phyloP scores from a whole-genome alignment of 2,888 invertebrate genomes.

The Pardosa pseudoannulata region DNA sequence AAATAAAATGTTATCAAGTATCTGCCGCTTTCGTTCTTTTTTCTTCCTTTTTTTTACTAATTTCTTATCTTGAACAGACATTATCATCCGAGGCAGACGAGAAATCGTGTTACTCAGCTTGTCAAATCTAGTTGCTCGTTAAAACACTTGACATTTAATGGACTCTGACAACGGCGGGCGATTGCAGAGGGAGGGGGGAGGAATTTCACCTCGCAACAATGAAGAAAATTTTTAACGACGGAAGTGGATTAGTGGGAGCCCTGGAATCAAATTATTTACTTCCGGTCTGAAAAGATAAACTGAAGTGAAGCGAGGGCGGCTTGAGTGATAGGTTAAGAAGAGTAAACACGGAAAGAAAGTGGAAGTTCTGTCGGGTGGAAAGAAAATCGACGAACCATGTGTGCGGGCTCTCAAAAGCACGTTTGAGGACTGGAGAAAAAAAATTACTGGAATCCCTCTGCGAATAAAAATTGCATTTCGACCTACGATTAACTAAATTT shows the following conservation, averaged over 20 bases:
- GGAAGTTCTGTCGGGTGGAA: not conserved
- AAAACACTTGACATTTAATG: not conserved
- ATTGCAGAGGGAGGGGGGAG: not conserved
- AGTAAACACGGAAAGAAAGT: not conserved
- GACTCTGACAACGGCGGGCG: constrained; percentile 19
- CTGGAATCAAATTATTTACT: constrained; percentile 53
- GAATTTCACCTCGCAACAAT: not conserved
- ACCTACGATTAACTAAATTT: too few species aligned
- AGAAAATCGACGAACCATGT: too few species aligned
- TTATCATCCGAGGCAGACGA: too few species aligned
- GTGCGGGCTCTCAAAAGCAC: too few species aligned
- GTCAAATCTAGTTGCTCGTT: not conserved
- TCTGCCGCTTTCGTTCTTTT: too few species aligned
- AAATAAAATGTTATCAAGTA: too few species aligned
- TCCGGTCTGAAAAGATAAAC: constrained; percentile 35
- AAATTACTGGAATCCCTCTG: too few species aligned
- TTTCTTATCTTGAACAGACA: too few species aligned
- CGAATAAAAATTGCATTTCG: too few species aligned
- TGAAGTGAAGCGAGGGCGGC: constrained; percentile 32
- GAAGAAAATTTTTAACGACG: not conserved
- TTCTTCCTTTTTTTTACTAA: too few species aligned
- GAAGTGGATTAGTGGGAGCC: constrained; percentile 9
- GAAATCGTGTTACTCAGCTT: not conserved
- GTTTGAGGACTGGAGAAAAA: too few species aligned
- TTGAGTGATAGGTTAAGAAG: constrained; percentile 20